These are phyloP conservation scores for Galeopsomyia nigrocyanea DNA, from an alignment of 2,888 invertebrate species.

Conservation along the genomic window DNA sequence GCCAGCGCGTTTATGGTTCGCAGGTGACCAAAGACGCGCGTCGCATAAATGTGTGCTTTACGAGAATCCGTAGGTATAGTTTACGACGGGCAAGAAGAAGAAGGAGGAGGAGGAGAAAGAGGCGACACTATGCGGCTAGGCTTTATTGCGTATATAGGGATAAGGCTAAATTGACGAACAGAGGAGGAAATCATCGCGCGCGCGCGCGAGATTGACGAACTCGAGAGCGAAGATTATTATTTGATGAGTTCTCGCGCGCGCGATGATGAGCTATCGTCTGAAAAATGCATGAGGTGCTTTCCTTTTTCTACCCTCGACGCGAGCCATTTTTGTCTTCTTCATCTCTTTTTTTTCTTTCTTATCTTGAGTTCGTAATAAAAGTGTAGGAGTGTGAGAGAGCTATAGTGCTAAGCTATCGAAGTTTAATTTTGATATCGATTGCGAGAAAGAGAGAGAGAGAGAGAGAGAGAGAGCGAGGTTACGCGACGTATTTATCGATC, in stretches of 20 bases:
- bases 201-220: constrained; percentile 19
- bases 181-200: background rate
- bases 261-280: no score
- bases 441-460: no score
- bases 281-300: no score
- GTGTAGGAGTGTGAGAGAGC: no score
- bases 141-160: constrained; percentile 31
- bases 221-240: constrained; percentile 25
- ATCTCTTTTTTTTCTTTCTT: no score
- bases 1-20: constrained; percentile 39
- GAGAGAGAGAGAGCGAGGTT: no score
- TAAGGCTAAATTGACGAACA: constrained; percentile 39
- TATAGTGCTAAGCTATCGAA: no score
- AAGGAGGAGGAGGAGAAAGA: background rate
- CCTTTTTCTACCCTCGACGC: no score
- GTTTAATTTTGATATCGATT: no score
- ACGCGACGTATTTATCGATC: no score
- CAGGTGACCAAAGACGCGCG: constrained; percentile 47
- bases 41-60: constrained; percentile 45
- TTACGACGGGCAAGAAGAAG: constrained; percentile 32
- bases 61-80: constrained; percentile 38
- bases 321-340: no score
- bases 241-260: constrained; percentile 7
- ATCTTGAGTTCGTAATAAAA: no score
- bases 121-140: background rate